Evolutionary conservation across 2,888 invertebrate species (phyloP).

Genomic region (Ennomos fuscantarius): DNA sequence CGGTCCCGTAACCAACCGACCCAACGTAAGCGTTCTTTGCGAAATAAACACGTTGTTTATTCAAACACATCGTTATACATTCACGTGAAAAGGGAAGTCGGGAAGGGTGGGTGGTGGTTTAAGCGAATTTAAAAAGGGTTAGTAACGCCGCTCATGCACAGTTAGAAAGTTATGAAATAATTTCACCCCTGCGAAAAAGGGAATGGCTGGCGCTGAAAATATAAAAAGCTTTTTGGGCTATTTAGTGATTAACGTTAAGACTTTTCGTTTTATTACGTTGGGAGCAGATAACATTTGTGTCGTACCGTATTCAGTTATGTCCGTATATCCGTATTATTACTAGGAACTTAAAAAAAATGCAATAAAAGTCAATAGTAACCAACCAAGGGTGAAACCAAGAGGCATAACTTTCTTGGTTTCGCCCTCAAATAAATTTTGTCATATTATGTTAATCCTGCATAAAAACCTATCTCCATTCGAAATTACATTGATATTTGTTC

Average conservation of each 20-base stretch:
- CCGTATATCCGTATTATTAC: too few species aligned
- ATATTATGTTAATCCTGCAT: too few species aligned
- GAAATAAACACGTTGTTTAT: slow-evolving; percentile 49
- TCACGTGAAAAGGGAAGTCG: slow-evolving; percentile 44
- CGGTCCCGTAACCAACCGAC: slow-evolving; percentile 34
- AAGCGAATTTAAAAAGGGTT: slow-evolving; percentile 43
- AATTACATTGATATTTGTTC: too few species aligned
- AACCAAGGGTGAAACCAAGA: too few species aligned
- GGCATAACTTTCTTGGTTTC: too few species aligned
- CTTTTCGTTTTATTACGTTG: slow-evolving; percentile 3
- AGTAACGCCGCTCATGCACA: slow-evolving; percentile 21
- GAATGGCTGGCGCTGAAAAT: slow-evolving; percentile 16
- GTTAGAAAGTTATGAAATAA: slow-evolving; percentile 31
- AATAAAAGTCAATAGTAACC: too few species aligned
- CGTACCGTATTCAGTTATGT: too few species aligned
- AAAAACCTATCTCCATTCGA: too few species aligned
- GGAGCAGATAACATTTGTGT: too few species aligned
- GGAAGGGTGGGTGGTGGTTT: slow-evolving; percentile 40
- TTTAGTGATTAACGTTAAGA: slow-evolving; percentile 2
- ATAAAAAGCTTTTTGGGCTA: slow-evolving; percentile 17
- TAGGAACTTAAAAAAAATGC: too few species aligned
- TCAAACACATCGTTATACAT: slow-evolving; percentile 46
- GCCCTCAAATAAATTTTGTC: too few species aligned
- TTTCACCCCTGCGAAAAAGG: slow-evolving; percentile 22
- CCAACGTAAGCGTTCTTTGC: slow-evolving; percentile 49